Evolutionary conservation across 2,888 invertebrate species (phyloP), one percentile per base, ranked within the genome.

Genomic region (Monoplex corrugatus): DNA sequence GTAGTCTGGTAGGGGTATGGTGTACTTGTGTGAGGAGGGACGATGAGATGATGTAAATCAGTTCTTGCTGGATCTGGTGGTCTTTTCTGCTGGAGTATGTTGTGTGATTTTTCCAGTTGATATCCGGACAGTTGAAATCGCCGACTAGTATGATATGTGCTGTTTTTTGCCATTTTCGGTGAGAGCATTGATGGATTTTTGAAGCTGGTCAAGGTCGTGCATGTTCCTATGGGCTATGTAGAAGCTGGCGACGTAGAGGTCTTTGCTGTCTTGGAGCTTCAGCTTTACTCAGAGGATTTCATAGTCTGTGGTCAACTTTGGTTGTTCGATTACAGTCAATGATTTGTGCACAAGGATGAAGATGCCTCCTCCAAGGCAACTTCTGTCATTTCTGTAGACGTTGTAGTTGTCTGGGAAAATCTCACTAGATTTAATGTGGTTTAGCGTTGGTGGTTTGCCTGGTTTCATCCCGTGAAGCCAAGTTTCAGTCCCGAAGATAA

Each of bases 121-220:
- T 78, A 40, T 78, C 35, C 16, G 78, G 78, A 78, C 78, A 78
- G 78, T 78, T 78, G 23, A 78, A 78, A 40, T 78, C 78, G 40
- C 78, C 78, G 35, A 38, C 78, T 35, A 78, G 35, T 35, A 78
- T 78, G 78, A 78, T 40, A 8, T 78, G 40, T 38, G n/a, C 78
- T 78, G 63, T 68, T 68, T 68, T 28, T 68, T 16, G 63, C 78
- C 78, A 78, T 78, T 78, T 78, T 35, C 5, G 8, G 78, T 78
- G 78, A 78, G 78, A 16, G 13, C 35, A 23, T 5, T 35, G 13
- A 78, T 8, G 35, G 78, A 78, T n/a, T 40, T 78, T 13, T 78
- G 78, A 40, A 78, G 78, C 35, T 78, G 38, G 78, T 78, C 40
- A 40, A 78, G 78, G 78, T 78, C 78, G 13, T 78, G 78, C 78